These are phyloP conservation scores for Diorhabda carinulata DNA, from an alignment of 1,140 invertebrate species.

Conservation along the genomic window DNA sequence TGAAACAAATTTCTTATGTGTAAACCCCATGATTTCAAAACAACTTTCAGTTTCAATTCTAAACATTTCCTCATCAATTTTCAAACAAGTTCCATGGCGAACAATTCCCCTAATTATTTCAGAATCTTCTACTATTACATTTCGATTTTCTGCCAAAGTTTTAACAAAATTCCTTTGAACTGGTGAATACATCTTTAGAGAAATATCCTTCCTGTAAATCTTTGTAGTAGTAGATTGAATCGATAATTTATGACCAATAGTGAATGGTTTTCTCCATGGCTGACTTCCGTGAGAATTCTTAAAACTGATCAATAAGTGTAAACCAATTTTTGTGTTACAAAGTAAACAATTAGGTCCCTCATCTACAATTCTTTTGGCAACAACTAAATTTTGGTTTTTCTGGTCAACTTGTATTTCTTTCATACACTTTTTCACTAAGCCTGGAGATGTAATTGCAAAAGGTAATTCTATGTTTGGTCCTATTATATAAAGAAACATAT, in stretches of 20 bases:
- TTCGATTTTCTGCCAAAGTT: constrained; percentile 27
- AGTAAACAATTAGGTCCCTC: constrained; percentile 23
- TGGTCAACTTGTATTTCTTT: constrained; percentile 15
- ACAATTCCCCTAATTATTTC: constrained; percentile 28
- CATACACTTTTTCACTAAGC: constrained; percentile 26
- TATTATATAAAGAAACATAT: constrained; percentile 32
- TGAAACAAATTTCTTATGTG: constrained; percentile 21
- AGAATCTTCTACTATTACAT: constrained; percentile 16
- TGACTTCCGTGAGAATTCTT: constrained; percentile 25
- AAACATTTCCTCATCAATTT: constrained; percentile 27
- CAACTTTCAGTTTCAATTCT: constrained; percentile 23
- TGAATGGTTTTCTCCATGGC: constrained; percentile 29
- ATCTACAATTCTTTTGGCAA: constrained; percentile 22
- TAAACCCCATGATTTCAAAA: constrained; percentile 27
- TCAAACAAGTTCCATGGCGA: constrained; percentile 31
- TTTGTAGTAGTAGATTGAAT: constrained; percentile 26
- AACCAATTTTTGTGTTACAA: constrained; percentile 26
- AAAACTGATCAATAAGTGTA: constrained; percentile 26
- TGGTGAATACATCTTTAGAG: constrained; percentile 20
- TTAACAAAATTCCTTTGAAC: neutral
- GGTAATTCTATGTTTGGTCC: constrained; percentile 26
- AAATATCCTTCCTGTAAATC: constrained; percentile 17
- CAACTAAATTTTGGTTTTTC: constrained; percentile 12
- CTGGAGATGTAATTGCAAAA: constrained; percentile 18
- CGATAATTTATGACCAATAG: constrained; percentile 19